Evolutionary conservation across 2,113 vertebrate species (phyloP), one percentile per base, ranked within the genome.

Genomic region (Tylochromis polylepis): DNA sequence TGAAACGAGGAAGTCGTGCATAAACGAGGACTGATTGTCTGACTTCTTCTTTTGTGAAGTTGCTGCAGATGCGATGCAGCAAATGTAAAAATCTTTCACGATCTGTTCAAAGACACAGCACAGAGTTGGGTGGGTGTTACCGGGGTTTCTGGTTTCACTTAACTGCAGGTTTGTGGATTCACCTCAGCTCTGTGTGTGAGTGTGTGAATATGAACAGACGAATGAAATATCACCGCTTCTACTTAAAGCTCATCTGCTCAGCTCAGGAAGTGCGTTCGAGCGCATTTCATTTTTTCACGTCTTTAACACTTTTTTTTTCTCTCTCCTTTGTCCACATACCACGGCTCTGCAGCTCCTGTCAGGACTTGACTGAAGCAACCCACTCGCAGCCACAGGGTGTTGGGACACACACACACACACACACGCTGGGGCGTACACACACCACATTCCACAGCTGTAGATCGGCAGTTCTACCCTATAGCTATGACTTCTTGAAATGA

Each of bases 291-390:
- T 24, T 65, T 43, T 36, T 8, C 51, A 60, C 15, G 2, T 34
- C 3, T 65, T 51, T 27, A 58, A 22, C 49, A 53, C 59, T 3
- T 11, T 36, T 20, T 83, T 75, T 57, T 57, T 36, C n/a, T n/a
- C n/a, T n/a, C n/a, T 11, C 15, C n/a, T 87, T n/a, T 4, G 27
- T 51, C 53, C 65, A 60, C 88, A 92, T 87, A 91, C 89, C 88
- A 3, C 12, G 0, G 12, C 56, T 79, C 46, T 72, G 36, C 82
- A 85, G 6, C 84, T 93, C 96, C 89, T 95, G 95, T 92, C 84
- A 60, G 86, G 89, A 96, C 95, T 81, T 91, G 95, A 95, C 79
- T 77, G 20, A 85, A 86, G 84, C 67, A 89, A 5, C 81, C 51
- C 84, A 80, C 89, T 79, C 85, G 43, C 60, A 89, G 41, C 55